Conservation (phyloP, 2,797 vertebrate species). For the Chloroceryle amazona region DNA sequence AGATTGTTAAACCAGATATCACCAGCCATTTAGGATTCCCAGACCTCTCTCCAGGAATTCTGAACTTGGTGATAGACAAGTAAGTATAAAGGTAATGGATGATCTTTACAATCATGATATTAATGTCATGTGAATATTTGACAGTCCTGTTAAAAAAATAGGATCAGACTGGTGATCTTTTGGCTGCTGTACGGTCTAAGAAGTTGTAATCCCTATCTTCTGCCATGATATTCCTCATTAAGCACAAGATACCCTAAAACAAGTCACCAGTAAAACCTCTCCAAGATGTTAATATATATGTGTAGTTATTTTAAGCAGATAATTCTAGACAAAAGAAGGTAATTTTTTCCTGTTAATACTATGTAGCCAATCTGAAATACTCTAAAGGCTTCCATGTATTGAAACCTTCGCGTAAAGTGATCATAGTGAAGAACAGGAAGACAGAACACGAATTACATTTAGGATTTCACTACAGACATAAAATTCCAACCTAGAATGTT, state of each 20-base stretch:
- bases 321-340: not conserved
- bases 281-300: not conserved
- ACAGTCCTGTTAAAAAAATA: not conserved
- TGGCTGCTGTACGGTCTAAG: not conserved
- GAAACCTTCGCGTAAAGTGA: not conserved
- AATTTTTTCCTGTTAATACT: not conserved
- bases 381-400: not conserved
- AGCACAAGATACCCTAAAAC: not conserved
- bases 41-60: not conserved
- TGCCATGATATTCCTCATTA: not conserved
- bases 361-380: not conserved
- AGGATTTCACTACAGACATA: not conserved
- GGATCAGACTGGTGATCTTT: not conserved
- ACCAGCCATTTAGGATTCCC: not conserved
- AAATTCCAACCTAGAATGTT: not conserved
- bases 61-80: not conserved
- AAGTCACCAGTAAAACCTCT: not conserved
- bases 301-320: not conserved
- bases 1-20: not conserved
- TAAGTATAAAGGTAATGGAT: not conserved
- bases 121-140: not conserved
- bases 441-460: not conserved
- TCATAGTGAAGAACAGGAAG: not conserved
- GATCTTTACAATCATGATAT: not conserved
- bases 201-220: not conserved